A percentile compares a stretch with the other conserved stretches of the same genome.
Evolutionary conservation across 2,888 invertebrate genomes (phyloP).

Genomic region (Barypeithes pellucidus): DNA sequence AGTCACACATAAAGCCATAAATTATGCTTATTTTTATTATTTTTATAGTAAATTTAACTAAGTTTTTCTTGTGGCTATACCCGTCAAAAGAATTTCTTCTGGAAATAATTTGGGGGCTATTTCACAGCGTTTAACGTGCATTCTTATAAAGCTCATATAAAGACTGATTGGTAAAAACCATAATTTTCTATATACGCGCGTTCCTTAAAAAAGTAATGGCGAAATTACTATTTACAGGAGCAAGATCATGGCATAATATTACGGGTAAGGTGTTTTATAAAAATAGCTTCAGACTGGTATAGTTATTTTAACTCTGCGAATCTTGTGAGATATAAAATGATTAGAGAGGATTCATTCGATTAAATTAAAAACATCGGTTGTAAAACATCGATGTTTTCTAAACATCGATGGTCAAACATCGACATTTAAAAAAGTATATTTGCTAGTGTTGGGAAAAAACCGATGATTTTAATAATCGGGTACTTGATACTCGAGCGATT

Average conservation of each 20-base stretch:
- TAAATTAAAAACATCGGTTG: not conserved
- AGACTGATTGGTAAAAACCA: slow-evolving; percentile 23
- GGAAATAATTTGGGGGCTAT: too few species aligned
- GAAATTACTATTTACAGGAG: slow-evolving; percentile 52
- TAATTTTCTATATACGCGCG: slow-evolving; percentile 48
- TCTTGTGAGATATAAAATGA: not conserved
- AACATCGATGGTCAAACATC: too few species aligned
- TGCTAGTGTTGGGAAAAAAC: too few species aligned
- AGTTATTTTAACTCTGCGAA: slow-evolving; percentile 18
- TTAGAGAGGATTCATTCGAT: slow-evolving; percentile 2
- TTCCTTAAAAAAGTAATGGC: slow-evolving; percentile 39
- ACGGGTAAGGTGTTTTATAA: slow-evolving; percentile 45
- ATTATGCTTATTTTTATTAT: too few species aligned
- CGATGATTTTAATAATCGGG: too few species aligned
- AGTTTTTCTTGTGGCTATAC: too few species aligned
- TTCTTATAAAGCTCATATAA: slow-evolving; percentile 35
- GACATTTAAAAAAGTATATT: too few species aligned
- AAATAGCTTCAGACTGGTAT: slow-evolving; percentile 24
- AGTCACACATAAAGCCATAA: too few species aligned
- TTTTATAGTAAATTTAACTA: too few species aligned
- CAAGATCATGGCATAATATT: slow-evolving; percentile 51
- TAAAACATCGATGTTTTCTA: too few species aligned
- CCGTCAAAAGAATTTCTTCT: too few species aligned
- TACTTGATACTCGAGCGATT: too few species aligned
- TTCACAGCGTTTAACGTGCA: not conserved